These are phyloP conservation scores for Drosophila setosimentum DNA, from an alignment of 2,888 invertebrate species.

Conservation along the genomic window DNA sequence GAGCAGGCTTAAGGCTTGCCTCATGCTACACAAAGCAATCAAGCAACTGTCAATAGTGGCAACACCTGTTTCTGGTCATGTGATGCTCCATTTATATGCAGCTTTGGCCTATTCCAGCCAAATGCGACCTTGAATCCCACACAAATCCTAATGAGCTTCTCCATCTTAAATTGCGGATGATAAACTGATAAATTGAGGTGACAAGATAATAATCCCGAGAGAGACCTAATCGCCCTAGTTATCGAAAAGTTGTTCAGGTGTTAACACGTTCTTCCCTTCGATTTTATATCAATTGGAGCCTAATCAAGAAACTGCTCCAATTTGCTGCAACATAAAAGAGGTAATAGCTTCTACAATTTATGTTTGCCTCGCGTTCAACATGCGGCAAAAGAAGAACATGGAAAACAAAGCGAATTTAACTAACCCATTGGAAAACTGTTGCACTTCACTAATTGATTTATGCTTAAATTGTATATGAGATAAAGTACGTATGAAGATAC, in stretches of 20 bases:
- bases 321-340: slow-evolving; percentile 70
- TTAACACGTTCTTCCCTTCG: slow-evolving; percentile 44
- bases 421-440: slow-evolving; percentile 58
- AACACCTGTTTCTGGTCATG: slow-evolving; percentile 61
- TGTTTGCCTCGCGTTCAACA: slow-evolving; percentile 53
- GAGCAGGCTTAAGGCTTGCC: slow-evolving; percentile 42
- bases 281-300: slow-evolving; percentile 36
- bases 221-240: slow-evolving; percentile 6
- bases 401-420: slow-evolving; percentile 14
- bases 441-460: slow-evolving; percentile 72
- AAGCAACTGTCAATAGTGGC: slow-evolving; percentile 70
- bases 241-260: slow-evolving; percentile 30
- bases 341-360: slow-evolving; percentile 59
- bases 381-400: slow-evolving; percentile 33
- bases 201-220: background rate
- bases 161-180: slow-evolving; percentile 37
- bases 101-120: slow-evolving; percentile 4
- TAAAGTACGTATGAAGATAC: slow-evolving; percentile 31
- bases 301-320: slow-evolving; percentile 45
- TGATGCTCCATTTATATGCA: slow-evolving; percentile 32
- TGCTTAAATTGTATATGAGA: slow-evolving; percentile 50
- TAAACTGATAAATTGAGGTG: slow-evolving; percentile 36
- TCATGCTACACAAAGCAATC: slow-evolving; percentile 71
- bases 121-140: slow-evolving; percentile 60
- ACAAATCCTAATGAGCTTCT: slow-evolving; percentile 12